phyloP scores from a whole-genome alignment of 1,140 invertebrate genomes.

The Nixonia krombeini region DNA sequence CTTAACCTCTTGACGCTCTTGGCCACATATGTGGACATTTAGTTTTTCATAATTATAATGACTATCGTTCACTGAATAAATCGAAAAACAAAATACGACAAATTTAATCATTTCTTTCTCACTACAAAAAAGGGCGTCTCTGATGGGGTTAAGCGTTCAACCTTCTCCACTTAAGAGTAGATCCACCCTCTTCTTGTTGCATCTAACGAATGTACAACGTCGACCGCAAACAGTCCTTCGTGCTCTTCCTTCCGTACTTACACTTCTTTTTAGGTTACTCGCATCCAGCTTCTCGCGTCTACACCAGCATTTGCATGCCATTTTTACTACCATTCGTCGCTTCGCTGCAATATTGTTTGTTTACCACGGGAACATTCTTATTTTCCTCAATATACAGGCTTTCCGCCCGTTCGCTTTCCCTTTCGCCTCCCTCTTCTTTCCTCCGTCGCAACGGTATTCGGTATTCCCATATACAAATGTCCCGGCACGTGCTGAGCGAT shows the following conservation, averaged over 20 bases:
- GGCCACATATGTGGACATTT: not conserved
- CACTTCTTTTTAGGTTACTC: too few species aligned
- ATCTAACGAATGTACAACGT: constrained; percentile 50
- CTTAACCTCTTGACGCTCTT: too few species aligned
- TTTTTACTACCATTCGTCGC: not conserved
- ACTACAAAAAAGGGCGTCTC: too few species aligned
- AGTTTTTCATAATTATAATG: too few species aligned
- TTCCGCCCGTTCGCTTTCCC: too few species aligned
- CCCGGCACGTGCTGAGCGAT: constrained; percentile 43
- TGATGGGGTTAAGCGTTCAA: constrained; percentile 50
- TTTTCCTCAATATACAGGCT: too few species aligned
- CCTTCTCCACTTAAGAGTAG: constrained; percentile 53
- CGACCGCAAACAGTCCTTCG: constrained; percentile 42
- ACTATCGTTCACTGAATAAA: too few species aligned
- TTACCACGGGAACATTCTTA: too few species aligned
- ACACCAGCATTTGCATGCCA: not conserved
- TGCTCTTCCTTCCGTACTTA: not conserved
- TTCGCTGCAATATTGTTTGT: not conserved
- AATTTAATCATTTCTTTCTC: too few species aligned
- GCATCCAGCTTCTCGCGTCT: constrained; percentile 15
- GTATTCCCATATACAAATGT: constrained; percentile 41
- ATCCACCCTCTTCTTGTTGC: constrained; percentile 46
- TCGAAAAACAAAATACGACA: too few species aligned
- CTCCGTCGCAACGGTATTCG: constrained; percentile 1
- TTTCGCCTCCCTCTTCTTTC: constrained; percentile 8